Evolutionary conservation across 2,888 invertebrate species (phyloP), one percentile per base, ranked within the genome.

Genomic region (Latrodectus elegans): DNA sequence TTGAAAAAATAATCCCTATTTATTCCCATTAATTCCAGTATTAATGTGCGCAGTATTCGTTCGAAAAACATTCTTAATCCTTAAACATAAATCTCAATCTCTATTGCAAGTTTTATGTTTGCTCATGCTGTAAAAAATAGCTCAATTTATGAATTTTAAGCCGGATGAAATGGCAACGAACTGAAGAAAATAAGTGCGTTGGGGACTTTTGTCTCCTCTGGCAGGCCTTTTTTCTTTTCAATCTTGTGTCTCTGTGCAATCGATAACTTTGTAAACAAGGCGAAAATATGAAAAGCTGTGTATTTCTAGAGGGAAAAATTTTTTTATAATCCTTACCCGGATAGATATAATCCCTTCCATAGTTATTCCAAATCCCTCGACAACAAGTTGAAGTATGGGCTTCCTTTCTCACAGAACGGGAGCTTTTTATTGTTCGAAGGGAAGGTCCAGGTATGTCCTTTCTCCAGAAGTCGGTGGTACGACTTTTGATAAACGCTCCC

Each of bases 361-460:
- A 81, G 65, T 52, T 81, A 22, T 49, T 22, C 68, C n/a, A n/a
- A 81, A 81, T 81, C 81, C 81, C 53, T 9, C n/a, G 15, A 74
- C 38, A 81, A 60, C 14, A 81, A 26, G 53, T 26, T 12, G 11
- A 17, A 52, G 55, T 22, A 38, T 52, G 2, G 51, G 17, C 51
- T 17, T 17, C 53, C 73, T 81, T 81, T 81, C n/a, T 12, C 12
- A 60, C 12, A 9, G 14, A 60, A 15, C 6, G n/a, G 12, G 12
- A n/a, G 12, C 11, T 15, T 60, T 60, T 12, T 4, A 38, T 38
- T 38, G 38, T 38, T 38, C 38, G 6, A 38, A 38, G 3, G 38
- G 4, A n/a, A 38, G 6, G 6, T 6, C 38, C 38, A 38, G 38
- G 38, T 38, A 38, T 38, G 6, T 1, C 38, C 38, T 6, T 38